Evolutionary conservation across 2,113 vertebrate species (phyloP).

Genomic region (Gracilinanus agilis): DNA sequence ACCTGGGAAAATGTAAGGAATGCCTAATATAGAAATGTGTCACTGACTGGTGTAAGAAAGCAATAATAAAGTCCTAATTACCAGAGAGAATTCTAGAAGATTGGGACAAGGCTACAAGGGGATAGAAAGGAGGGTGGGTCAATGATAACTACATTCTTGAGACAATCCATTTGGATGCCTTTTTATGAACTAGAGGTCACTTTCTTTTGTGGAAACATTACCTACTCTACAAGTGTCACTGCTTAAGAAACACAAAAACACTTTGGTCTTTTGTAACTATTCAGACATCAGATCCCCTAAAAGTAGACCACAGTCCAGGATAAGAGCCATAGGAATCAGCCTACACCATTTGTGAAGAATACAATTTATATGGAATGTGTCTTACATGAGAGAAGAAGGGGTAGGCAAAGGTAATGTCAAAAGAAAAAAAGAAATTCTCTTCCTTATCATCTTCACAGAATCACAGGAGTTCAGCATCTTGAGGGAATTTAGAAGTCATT

Average conservation of each 20-base stretch:
- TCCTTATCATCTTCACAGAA: neutral
- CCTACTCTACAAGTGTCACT: neutral
- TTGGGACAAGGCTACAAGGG: neutral
- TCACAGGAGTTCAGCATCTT: neutral
- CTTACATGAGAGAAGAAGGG: neutral
- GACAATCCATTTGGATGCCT: neutral
- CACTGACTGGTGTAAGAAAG: neutral
- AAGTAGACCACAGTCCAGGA: neutral
- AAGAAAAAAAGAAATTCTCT: neutral
- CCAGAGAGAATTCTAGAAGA: neutral
- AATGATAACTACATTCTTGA: neutral
- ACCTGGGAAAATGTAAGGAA: neutral
- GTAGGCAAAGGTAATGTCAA: neutral
- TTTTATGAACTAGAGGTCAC: neutral
- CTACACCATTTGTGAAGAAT: neutral
- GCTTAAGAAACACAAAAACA: neutral
- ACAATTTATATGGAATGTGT: neutral
- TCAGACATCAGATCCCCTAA: neutral
- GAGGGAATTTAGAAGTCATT: neutral
- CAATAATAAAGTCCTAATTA: neutral
- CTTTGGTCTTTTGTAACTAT: neutral
- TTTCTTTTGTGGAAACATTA: neutral
- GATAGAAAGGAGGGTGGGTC: neutral
- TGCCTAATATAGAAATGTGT: neutral
- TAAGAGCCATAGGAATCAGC: neutral